A percentile compares a stretch with the other conserved stretches of the same genome.
Evolutionary conservation across 1,140 invertebrate genomes (phyloP).

Genomic region (Drosophila ohnishii): DNA sequence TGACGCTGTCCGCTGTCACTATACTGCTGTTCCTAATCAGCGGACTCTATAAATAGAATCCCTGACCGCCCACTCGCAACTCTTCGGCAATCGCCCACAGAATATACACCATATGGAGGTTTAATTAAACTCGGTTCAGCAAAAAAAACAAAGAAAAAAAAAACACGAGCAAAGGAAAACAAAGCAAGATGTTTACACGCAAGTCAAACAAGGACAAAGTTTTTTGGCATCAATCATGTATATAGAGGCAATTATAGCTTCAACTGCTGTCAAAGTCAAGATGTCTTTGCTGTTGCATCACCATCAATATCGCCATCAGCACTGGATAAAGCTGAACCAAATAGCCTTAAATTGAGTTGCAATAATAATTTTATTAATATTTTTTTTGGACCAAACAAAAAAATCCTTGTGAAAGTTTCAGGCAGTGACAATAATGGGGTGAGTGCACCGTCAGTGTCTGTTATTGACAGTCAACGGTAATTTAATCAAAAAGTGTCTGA

Average conservation of each 20-base stretch:
- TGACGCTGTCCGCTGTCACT: conserved; percentile 32
- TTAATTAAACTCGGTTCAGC: conserved; percentile 49
- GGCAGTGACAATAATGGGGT: conserved; percentile 4
- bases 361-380: conserved; percentile 32
- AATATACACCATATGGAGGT: conserved; percentile 48
- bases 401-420: conserved; percentile 23
- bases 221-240: conserved; percentile 54
- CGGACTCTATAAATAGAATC: conserved; percentile 48
- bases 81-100: conserved; percentile 34
- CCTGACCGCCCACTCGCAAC: conserved; percentile 40
- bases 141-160: conserved; percentile 18
- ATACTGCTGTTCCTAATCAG: conserved; percentile 42
- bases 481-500: conserved; percentile 62
- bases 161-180: conserved; percentile 17
- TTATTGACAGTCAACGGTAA: conserved; percentile 58
- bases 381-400: conserved; percentile 3
- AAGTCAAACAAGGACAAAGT: conserved; percentile 15
- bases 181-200: conserved; percentile 30
- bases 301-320: not conserved
- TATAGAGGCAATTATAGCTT: conserved; percentile 50
- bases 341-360: conserved; percentile 19
- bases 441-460: conserved; percentile 31
- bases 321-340: not conserved
- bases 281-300: conserved; percentile 33
- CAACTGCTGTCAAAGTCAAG: conserved; percentile 48